Evolutionary conservation across 2,113 vertebrate genomes (phyloP).

Genomic region (Cyphotilapia sp.): DNA sequence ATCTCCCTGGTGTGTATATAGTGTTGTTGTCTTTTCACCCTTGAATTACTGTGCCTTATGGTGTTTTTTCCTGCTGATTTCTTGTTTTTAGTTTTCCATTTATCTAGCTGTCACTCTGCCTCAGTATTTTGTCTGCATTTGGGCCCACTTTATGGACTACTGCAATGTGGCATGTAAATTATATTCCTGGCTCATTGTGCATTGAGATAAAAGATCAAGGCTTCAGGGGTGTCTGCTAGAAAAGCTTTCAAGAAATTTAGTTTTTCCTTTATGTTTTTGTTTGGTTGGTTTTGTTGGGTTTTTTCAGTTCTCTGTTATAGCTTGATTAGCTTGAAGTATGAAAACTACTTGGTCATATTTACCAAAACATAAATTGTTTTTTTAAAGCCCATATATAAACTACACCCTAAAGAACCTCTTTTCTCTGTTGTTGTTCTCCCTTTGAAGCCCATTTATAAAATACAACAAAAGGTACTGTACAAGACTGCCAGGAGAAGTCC

Average conservation of each 20-base stretch:
- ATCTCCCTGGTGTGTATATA: background rate
- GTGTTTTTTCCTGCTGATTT: background rate
- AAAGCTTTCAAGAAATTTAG: background rate
- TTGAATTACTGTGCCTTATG: background rate
- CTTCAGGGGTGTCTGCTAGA: background rate
- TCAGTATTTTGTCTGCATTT: background rate
- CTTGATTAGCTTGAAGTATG: background rate
- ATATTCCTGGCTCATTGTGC: background rate
- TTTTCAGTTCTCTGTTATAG: background rate
- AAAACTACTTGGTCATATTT: background rate
- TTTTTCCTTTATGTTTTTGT: background rate
- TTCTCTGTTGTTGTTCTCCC: background rate
- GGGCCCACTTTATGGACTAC: background rate
- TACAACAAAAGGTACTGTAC: background rate
- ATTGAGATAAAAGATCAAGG: background rate
- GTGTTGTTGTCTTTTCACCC: background rate
- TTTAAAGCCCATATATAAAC: background rate
- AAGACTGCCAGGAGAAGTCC: background rate
- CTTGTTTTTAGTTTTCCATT: background rate
- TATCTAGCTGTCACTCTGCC: background rate
- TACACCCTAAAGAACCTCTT: background rate
- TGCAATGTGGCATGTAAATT: background rate
- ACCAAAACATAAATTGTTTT: background rate
- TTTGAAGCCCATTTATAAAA: background rate
- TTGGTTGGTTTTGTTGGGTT: background rate